phyloP scores from a whole-genome alignment of 2,113 vertebrate genomes.

The Chaetodon auriga region DNA sequence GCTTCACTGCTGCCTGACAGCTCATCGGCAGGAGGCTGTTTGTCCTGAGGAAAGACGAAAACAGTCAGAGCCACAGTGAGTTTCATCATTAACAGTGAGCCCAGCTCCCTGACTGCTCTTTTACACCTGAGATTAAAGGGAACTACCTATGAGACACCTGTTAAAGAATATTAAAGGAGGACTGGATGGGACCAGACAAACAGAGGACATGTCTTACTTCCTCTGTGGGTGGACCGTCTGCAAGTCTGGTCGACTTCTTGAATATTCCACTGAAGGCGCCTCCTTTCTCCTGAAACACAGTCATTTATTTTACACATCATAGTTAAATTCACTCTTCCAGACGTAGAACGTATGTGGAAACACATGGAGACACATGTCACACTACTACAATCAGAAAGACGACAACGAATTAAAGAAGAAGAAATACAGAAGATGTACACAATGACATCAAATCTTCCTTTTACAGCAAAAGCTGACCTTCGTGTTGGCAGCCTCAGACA shows the following conservation, averaged over 20 bases:
- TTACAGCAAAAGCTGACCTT: constrained; percentile 41
- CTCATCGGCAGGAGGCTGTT: constrained; percentile 15
- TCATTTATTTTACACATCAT: not conserved
- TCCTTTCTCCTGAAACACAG: constrained; percentile 57
- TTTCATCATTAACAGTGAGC: not conserved
- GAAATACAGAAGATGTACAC: too few species aligned
- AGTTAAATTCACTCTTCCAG: not conserved
- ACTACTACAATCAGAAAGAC: not conserved
- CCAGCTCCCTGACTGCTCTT: not conserved
- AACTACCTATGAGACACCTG: too few species aligned
- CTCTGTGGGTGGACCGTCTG: constrained; percentile 19
- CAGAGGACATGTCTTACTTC: constrained; percentile 32
- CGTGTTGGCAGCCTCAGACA: constrained; percentile 22
- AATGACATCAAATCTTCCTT: not conserved
- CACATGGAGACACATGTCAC: not conserved
- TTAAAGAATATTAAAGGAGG: not conserved
- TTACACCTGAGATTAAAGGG: too few species aligned
- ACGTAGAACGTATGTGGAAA: not conserved
- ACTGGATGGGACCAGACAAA: not conserved
- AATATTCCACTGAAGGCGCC: constrained; percentile 46
- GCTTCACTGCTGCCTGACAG: constrained; percentile 54
- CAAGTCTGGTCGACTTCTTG: constrained; percentile 32
- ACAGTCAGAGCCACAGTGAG: not conserved
- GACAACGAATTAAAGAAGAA: not conserved
- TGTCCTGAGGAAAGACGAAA: constrained; percentile 43